These are phyloP conservation scores for Lichenostomus cassidix DNA, from an alignment of 2,113 vertebrate genomes.

Conservation along the genomic window DNA sequence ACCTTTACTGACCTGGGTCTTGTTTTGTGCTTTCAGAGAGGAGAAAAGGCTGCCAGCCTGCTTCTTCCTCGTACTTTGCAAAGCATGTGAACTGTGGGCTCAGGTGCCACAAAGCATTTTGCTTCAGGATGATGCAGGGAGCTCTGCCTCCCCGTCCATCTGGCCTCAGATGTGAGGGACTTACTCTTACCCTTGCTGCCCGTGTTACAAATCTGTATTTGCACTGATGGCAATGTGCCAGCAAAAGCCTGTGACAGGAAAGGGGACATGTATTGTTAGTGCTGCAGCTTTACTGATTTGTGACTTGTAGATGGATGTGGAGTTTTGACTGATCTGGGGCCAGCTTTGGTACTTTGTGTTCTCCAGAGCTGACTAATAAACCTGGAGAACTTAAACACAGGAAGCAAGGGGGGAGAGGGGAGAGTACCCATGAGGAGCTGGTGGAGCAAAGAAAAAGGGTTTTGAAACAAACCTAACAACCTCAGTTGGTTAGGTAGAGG, in stretches of 20 bases:
- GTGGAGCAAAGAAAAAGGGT: background rate
- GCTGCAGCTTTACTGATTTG: background rate
- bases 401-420: background rate
- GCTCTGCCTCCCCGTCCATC: background rate
- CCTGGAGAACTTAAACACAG: background rate
- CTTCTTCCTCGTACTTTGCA: background rate
- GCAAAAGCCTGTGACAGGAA: background rate
- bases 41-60: background rate
- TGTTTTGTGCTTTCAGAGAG: fast-evolving
- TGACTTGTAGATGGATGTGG: background rate
- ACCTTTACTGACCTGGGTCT: background rate
- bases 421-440: background rate
- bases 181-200: background rate
- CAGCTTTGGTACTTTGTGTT: slow-evolving; percentile 19
- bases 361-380: background rate
- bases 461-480: background rate
- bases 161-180: background rate
- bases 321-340: slow-evolving; percentile 7
- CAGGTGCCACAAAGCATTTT: background rate
- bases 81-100: background rate
- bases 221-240: background rate
- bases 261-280: background rate
- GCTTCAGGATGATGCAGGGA: background rate
- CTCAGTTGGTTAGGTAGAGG: background rate
- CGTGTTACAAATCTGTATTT: background rate